Base-by-base conservation (phyloP, 1,140 invertebrate species). In the Brevipalpus yothersi region DNA sequence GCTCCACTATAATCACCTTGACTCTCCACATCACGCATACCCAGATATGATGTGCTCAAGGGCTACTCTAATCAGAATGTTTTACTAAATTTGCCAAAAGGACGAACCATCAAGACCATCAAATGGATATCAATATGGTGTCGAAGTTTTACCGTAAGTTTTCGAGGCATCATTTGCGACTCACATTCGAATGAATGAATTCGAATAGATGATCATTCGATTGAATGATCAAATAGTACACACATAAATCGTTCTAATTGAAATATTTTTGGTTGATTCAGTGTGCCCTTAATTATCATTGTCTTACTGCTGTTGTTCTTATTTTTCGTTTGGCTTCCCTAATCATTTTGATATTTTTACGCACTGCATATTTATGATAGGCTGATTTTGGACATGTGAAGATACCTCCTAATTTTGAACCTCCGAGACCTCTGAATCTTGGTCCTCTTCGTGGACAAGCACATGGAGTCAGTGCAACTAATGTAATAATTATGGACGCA, bases 71-170 rank as follows among this genome's bases (percentile, higher is more conserved):
- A 83, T 67, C 77, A 80, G 56, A 82, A 90, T 72, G 77, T 92
- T 65, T 78, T 91, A 61, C 76, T 92, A 60, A 77, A 80, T 68
- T 75, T 92, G 66, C 86, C 87, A 55, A 76, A 78, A 58, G 84
- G 83, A 56, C 81, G 83, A 69, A 79, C 82, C 69, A 77, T 91
- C 68, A 77, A 80, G 65, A 85, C 91, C 72, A 84, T 90, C 71
- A 79, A 80, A 70, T 91, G 84, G 83, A 77, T 91, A 59, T 83
- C 83, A 58, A 82, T 92, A 21, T 92, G 86, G 86, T 89, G 84
- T 72, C 73, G 82, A 64, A 76, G 86, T 68, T 89, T 89, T 70
- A 86, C 83, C 65, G 87, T 91, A 73, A 84, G 82, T 53, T 19
- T 13, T 56, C 53, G 31, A 5, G 31, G 31, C 23, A 17, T 60